These are phyloP conservation scores for Zapus hudsonius DNA, from an alignment of 2,113 vertebrate genomes.

Conservation along the genomic window DNA sequence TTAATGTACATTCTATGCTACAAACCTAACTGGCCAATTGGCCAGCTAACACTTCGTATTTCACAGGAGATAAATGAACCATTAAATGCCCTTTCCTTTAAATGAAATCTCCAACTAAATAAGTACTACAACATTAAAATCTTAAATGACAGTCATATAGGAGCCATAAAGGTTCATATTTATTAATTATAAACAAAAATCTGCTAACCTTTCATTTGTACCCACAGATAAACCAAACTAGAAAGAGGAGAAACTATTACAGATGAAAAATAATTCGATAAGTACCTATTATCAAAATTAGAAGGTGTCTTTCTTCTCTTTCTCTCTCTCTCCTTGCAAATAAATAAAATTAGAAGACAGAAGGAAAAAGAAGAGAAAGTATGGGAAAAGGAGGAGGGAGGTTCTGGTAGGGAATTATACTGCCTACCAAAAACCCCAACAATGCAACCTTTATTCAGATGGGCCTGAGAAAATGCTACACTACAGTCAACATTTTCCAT, in stretches of 20 bases:
- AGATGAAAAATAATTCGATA: background rate
- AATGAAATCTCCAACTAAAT: background rate
- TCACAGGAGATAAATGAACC: background rate
- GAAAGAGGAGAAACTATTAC: background rate
- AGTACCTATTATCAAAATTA: constrained; percentile 33
- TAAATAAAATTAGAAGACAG: background rate
- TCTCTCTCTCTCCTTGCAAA: too few species aligned
- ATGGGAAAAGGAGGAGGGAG: background rate
- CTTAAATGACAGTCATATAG: background rate
- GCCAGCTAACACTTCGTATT: background rate
- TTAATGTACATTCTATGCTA: constrained; percentile 1
- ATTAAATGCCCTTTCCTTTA: background rate
- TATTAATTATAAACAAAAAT: constrained; percentile 57
- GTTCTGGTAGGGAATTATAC: background rate
- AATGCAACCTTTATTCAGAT: background rate
- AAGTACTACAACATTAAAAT: constrained; percentile 35
- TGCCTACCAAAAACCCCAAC: background rate
- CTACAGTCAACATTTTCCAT: constrained; percentile 18
- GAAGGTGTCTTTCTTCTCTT: too few species aligned
- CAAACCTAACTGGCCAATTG: background rate
- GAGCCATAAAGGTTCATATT: background rate
- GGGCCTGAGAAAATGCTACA: background rate
- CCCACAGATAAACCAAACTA: constrained; percentile 22
- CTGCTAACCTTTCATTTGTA: constrained; percentile 15
- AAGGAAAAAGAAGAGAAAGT: background rate